These are phyloP conservation scores for Egretta garzetta DNA, from an alignment of 2,113 vertebrate genomes.

Conservation along the genomic window DNA sequence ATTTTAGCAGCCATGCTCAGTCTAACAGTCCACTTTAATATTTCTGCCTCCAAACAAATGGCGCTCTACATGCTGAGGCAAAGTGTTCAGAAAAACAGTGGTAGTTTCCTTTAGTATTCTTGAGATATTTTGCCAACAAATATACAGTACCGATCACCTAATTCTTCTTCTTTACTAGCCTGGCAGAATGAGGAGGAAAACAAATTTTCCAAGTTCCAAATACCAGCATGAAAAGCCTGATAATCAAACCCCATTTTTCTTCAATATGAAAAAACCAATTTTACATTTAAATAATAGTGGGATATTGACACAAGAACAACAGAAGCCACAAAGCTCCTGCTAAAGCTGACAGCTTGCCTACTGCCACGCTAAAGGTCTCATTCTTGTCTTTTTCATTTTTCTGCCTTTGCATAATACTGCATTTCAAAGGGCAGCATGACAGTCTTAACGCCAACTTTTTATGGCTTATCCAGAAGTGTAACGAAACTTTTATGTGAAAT, in stretches of 20 bases:
- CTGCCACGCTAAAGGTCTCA: not conserved
- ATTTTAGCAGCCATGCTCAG: not conserved
- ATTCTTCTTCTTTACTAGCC: conserved; percentile 8
- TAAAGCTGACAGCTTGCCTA: not conserved
- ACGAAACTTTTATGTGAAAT: not conserved
- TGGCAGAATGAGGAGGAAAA: not conserved
- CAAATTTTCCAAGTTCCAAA: not conserved
- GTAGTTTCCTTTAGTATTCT: not conserved
- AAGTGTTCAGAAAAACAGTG: not conserved
- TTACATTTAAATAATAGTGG: not conserved
- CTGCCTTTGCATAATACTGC: not conserved
- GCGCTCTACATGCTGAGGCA: not conserved
- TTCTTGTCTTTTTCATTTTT: not conserved
- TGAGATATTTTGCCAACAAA: conserved; percentile 8
- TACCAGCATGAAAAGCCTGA: not conserved
- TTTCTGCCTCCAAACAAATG: not conserved
- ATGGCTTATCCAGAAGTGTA: not conserved
- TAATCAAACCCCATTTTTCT: not conserved
- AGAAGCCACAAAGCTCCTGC: not conserved
- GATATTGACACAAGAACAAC: not conserved
- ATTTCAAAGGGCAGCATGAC: not conserved
- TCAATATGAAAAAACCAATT: not conserved
- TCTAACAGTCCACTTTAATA: not conserved
- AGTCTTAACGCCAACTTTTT: not conserved
- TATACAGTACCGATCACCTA: not conserved